Evolutionary conservation across 2,113 vertebrate species (phyloP).

Genomic region (Mesoclemmys tuberculata): DNA sequence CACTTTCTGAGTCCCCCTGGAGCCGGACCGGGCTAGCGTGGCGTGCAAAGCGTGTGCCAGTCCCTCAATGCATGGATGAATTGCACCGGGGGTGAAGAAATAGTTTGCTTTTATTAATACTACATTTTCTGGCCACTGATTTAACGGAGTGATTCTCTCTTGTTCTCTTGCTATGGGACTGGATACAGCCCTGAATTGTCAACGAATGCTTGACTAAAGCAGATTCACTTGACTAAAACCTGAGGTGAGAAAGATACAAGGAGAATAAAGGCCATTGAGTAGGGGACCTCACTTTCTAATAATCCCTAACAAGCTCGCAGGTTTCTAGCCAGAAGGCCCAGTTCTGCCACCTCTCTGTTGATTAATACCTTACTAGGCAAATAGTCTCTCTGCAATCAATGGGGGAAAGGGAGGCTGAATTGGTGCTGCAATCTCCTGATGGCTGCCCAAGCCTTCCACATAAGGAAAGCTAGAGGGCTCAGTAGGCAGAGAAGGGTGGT

Average conservation of each 20-base stretch:
- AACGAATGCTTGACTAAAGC: not conserved
- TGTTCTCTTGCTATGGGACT: not conserved
- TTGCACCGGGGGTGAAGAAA: not conserved
- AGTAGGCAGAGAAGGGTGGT: not conserved
- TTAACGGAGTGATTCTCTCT: not conserved
- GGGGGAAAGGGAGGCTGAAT: not conserved
- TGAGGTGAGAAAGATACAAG: not conserved
- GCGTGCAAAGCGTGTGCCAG: not conserved
- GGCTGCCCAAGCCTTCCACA: not conserved
- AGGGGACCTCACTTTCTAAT: not conserved
- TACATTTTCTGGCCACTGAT: not conserved
- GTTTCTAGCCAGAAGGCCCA: not conserved
- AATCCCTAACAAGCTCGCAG: not conserved
- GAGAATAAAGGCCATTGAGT: not conserved
- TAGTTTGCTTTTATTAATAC: not conserved
- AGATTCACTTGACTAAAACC: not conserved
- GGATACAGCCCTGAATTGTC: not conserved
- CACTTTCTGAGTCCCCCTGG: not conserved
- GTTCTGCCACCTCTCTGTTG: not conserved
- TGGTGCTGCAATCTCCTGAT: not conserved
- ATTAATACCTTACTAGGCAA: not conserved
- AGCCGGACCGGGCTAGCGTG: not conserved
- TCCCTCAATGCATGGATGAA: not conserved
- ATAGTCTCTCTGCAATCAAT: not conserved
- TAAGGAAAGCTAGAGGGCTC: not conserved